phyloP scores from a whole-genome alignment of 2,888 invertebrate species.

The Acronicta leporina region DNA sequence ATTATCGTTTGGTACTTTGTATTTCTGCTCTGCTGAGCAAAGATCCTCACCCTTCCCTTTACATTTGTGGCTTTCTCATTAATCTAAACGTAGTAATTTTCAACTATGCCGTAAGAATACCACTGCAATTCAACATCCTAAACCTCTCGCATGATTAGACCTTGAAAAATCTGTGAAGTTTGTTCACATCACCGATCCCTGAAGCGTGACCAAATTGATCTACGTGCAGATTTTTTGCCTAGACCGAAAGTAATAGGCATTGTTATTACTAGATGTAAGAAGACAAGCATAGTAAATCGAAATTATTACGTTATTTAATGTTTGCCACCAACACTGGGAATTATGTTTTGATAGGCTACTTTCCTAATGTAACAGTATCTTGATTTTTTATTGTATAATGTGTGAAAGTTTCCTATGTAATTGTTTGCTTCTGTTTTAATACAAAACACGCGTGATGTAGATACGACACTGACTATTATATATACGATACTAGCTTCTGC shows the following conservation, averaged over 20 bases:
- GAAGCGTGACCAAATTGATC: constrained; percentile 65
- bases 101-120: background rate
- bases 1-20: too few relatives aligned
- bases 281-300: constrained; percentile 61
- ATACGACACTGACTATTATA: too few relatives aligned
- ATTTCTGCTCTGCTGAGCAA: too few relatives aligned
- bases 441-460: too few relatives aligned
- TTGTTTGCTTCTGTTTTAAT: background rate
- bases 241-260: constrained; percentile 52
- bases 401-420: background rate
- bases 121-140: constrained; percentile 3
- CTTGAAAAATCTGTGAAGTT: constrained; percentile 58
- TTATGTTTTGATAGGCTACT: constrained; percentile 3
- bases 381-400: background rate
- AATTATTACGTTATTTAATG: constrained; percentile 53
- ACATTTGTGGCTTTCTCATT: background rate
- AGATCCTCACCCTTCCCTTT: background rate
- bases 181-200: constrained; percentile 63
- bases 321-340: constrained; percentile 30
- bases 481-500: too few relatives aligned
- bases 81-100: background rate
- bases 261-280: constrained; percentile 57
- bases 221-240: constrained; percentile 60
- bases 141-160: constrained; percentile 27
- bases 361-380: constrained; percentile 3